Conservation (phyloP, 2,888 invertebrate genomes). For the Acanthococcus lagerstroemiae region DNA sequence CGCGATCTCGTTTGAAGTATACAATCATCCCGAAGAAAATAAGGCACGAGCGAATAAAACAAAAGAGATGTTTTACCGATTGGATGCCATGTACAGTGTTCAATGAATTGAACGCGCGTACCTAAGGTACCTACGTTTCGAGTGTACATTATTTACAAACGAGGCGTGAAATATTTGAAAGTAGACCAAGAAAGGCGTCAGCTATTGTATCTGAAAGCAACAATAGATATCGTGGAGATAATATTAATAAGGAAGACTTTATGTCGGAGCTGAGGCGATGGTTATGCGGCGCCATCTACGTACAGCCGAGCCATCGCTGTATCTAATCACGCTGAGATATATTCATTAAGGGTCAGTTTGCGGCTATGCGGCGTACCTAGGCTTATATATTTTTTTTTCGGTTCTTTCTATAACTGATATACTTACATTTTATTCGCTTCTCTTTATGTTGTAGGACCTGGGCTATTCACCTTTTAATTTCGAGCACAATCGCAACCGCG, state of each 20-base stretch:
- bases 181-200: slow-evolving; percentile 31
- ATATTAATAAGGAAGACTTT: slow-evolving; percentile 31
- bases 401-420: not conserved
- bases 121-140: not conserved
- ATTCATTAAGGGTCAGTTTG: slow-evolving; percentile 31
- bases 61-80: slow-evolving; percentile 27
- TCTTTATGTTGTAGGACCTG: not conserved
- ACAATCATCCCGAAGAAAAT: slow-evolving; percentile 5
- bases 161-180: slow-evolving; percentile 31
- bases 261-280: slow-evolving; percentile 15
- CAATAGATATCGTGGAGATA: slow-evolving; percentile 31
- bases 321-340: slow-evolving; percentile 28
- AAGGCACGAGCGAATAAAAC: slow-evolving; percentile 30
- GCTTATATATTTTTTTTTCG: not conserved
- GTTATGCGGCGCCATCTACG: slow-evolving; percentile 26
- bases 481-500: not conserved
- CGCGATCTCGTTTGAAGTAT: not conserved
- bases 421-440: not conserved
- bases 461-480: not conserved
- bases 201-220: slow-evolving; percentile 16
- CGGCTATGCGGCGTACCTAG: slow-evolving; percentile 7
- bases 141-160: slow-evolving; percentile 24
- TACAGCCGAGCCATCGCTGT: not conserved
- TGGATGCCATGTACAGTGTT: slow-evolving; percentile 15
- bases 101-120: slow-evolving; percentile 19